A percentile compares a stretch with the other conserved stretches of the same genome.
Evolutionary conservation across 1,140 invertebrate species (phyloP).

Genomic region (Dufourea novaeangliae): DNA sequence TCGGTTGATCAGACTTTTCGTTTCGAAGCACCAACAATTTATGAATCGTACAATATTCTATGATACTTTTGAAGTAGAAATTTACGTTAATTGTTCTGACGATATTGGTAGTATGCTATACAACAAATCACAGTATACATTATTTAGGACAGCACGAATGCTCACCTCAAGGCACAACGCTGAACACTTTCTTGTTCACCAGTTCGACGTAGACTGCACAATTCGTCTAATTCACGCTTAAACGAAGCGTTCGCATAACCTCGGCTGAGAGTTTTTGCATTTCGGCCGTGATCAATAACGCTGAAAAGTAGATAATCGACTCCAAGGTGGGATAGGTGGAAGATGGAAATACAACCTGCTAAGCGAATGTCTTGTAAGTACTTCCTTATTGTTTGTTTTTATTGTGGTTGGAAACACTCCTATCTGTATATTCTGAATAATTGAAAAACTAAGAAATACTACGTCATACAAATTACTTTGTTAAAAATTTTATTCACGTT

Average conservation of each 20-base stretch:
- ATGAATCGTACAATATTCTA: not conserved
- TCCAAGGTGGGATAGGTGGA: not conserved
- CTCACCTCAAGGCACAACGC: conserved; percentile 15
- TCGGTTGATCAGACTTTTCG: not conserved
- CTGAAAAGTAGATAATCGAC: conserved; percentile 9
- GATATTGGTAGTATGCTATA: not conserved
- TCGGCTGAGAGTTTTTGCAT: conserved; percentile 30
- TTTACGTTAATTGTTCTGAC: not conserved
- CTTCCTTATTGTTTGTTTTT: too few relatives aligned
- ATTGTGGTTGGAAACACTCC: too few relatives aligned
- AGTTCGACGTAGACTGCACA: conserved; percentile 21
- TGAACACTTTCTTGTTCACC: conserved; percentile 17
- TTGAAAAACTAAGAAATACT: too few relatives aligned
- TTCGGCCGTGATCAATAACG: conserved; percentile 14
- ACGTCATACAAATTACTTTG: too few relatives aligned
- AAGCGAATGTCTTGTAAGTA: not conserved
- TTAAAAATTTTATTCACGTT: too few relatives aligned
- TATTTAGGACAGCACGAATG: not conserved
- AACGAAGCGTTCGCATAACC: not conserved
- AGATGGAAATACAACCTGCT: not conserved
- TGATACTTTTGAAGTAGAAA: too few relatives aligned
- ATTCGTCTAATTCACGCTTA: conserved; percentile 17
- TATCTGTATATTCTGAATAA: too few relatives aligned
- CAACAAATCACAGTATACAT: not conserved
- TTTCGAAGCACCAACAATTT: not conserved